Conservation (phyloP, 2,888 invertebrate genomes). For the Chrysina gloriosa region DNA sequence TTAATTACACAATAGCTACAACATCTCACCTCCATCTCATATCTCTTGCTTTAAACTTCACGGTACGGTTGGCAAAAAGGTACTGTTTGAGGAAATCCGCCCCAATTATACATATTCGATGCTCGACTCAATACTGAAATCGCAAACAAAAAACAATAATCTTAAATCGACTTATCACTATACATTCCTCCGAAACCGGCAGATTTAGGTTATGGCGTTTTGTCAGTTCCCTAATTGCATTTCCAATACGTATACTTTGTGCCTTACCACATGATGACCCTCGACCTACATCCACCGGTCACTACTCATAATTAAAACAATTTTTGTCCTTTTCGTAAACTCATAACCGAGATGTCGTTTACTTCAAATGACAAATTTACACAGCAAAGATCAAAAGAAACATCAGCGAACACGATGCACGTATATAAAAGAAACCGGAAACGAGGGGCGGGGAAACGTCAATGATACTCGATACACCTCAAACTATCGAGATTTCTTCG, state of each 20-base stretch:
- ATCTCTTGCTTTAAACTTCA: neutral
- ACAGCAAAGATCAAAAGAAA: constrained; percentile 6
- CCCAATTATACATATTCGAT: neutral
- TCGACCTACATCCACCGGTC: neutral
- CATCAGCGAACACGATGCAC: neutral
- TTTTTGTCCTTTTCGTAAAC: neutral
- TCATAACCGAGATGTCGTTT: constrained; percentile 6
- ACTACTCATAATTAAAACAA: constrained; percentile 7
- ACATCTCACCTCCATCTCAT: neutral
- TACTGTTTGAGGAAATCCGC: neutral
- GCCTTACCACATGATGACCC: no score
- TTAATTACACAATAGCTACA: neutral
- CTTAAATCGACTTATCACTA: neutral
- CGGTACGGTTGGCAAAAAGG: constrained; percentile 10
- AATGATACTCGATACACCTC: neutral
- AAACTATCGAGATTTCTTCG: constrained; percentile 2
- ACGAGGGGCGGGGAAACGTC: neutral
- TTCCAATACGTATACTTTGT: no score
- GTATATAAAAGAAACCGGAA: no score
- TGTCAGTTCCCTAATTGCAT: no score
- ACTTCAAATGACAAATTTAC: constrained; percentile 18
- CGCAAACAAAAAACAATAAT: neutral
- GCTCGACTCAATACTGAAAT: neutral
- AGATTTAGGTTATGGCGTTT: no score
- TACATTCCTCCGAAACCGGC: no score